A percentile compares a stretch with the other conserved stretches of the same genome.
Evolutionary conservation across 2,113 vertebrate species (phyloP).

Genomic region (Gasterosteus aculeatus): DNA sequence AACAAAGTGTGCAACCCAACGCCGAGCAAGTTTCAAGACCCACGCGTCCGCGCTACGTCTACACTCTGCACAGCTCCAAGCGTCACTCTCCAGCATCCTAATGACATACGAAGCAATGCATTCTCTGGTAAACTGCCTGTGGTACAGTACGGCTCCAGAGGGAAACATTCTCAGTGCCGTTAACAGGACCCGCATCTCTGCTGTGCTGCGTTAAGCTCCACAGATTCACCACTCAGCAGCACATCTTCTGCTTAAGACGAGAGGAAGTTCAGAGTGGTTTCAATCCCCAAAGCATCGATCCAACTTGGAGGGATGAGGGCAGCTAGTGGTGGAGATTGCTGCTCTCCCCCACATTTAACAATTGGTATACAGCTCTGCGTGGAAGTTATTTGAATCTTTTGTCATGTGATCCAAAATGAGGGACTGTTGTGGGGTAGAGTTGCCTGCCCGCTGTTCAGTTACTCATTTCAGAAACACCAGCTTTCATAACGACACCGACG

Average conservation of each 20-base stretch:
- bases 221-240: neutral
- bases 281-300: neutral
- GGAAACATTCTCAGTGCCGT: no score
- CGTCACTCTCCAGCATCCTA: no score
- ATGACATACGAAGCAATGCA: no score
- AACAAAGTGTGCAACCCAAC: neutral
- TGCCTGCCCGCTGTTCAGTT: neutral
- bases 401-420: neutral
- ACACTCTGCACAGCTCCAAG: neutral
- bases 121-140: no score
- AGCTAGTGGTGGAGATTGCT: neutral
- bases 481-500: neutral
- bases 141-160: no score
- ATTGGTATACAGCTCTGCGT: neutral
- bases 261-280: neutral
- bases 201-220: no score
- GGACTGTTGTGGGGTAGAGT: neutral
- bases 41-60: neutral
- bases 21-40: neutral
- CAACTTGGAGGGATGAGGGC: neutral
- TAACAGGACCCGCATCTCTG: no score
- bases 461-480: slow-evolving; percentile 1
- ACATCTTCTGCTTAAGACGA: neutral
- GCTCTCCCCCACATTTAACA: neutral
- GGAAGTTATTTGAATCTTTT: neutral